Evolutionary conservation across 2,113 vertebrate genomes (phyloP).

Genomic region (Gambusia holbrooki): DNA sequence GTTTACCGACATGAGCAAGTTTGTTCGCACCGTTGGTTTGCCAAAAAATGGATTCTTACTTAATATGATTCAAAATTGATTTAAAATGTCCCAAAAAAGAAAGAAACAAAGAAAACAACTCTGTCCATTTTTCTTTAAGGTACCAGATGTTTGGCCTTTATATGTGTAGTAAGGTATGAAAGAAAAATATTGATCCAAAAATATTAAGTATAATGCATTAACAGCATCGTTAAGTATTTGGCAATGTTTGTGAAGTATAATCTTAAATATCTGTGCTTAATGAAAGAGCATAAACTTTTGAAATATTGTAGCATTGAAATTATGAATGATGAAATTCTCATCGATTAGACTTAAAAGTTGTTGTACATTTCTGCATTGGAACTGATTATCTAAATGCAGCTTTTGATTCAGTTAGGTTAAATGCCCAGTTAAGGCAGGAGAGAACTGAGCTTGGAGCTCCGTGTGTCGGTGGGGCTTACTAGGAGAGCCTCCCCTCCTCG

Average conservation of each 20-base stretch:
- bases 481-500: conserved; percentile 46
- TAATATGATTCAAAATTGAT: too few relatives aligned
- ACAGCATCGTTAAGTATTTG: neutral
- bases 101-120: too few relatives aligned
- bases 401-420: neutral
- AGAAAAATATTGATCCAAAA: neutral
- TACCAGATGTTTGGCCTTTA: neutral
- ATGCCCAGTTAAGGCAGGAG: neutral
- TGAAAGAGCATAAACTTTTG: neutral
- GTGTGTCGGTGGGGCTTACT: conserved; percentile 46
- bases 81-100: too few relatives aligned
- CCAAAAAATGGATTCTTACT: too few relatives aligned
- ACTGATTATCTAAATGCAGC: neutral
- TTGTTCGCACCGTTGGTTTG: too few relatives aligned
- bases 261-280: neutral
- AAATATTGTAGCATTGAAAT: neutral
- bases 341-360: neutral
- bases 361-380: neutral
- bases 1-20: too few relatives aligned
- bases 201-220: neutral
- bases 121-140: neutral
- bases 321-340: neutral
- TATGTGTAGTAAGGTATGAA: too few relatives aligned
- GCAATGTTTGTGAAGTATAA: neutral
- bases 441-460: conserved; percentile 47